Base-by-base conservation (phyloP, 2,888 invertebrate genomes). In the Noctua pronuba region DNA sequence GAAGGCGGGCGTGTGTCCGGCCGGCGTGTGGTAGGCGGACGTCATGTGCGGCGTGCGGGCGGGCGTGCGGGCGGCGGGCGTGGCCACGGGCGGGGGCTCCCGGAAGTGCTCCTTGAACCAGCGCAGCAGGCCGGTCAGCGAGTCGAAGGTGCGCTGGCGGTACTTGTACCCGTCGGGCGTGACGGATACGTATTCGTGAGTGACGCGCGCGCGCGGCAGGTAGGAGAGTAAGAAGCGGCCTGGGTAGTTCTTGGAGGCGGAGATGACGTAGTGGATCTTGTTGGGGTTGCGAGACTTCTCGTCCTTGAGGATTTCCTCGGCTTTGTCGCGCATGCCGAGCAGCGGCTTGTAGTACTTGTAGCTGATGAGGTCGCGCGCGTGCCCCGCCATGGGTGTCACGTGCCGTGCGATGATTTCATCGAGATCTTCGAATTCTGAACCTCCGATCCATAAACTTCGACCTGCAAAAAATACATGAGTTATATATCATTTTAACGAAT, bases 51-150 rank as follows among this genome's bases (percentile, higher is more conserved):
- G 98, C 18, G 98, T 98, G 75, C 98, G 97, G 1, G 98, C 98
- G 8, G 97, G 97, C 10, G 98, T 97, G 0, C 98, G 98, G 44
- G 98, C 97, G 0, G 98, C 93, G 0, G 96, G 98, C 10, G 98
- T 98, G 38, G 97, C 97, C 10, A 97, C 97, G 0, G 98, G 98
- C 70, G 98, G 97, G 0, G 99, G 99, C 91, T 99, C 99, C 86
- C 99, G 97, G 96, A 99, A 99, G 94, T 99, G 99, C 94, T 99
- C 99, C 93, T 99, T 99, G 95, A 99, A 99, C 99, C 99, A 99
- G 81, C 98, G 98, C 90, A 99, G 97, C 79, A 99, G 80, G 2
- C 94, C 94, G 64, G 97, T 97, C 1, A 99, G 97, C 0, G 98
- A 98, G 87, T 98, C 98, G 94, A 99, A 99, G 93, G 98, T 97